Base-by-base conservation (phyloP, 2,888 invertebrate species). In the Napeogenes sylphis region DNA sequence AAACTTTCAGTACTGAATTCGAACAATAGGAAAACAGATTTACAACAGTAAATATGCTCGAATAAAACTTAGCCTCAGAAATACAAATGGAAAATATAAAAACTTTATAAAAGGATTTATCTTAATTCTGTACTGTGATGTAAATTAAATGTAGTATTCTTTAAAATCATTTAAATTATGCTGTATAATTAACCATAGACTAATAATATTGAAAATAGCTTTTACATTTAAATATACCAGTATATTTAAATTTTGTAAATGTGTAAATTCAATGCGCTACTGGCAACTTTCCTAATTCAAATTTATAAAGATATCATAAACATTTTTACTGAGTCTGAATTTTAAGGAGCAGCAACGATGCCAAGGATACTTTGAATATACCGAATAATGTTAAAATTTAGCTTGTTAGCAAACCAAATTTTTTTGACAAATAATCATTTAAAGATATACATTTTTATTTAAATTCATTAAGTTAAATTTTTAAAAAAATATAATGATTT, bases 1-100 rank as follows among this genome's bases (percentile, higher is more conserved):
- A 71, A 66, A 68, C 59, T 70, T 74, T 74, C 66, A 63, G 63
- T 57, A 60, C 70, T 71, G 73, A 74, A 78, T 76, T 67, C 69
- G 71, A 73, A 73, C 70, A 68, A 68, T 70, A 67, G 68, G 62
- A 62, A 70, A 72, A 67, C 68, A 59, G 70, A 67, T 60, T 62
- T 66, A 64, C 58, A 64, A 61, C 61, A 53, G 55, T 58, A 62
- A 62, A 62, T 62, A 58, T 62, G 46, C 58, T 58, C 45, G 32
- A 33, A 13, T 46, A 21, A 38, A 61, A 61, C 62, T 58, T 62
- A 13, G 55, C 30, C 33, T 30, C 12, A 42, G 21, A 62, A 12
- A 57, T 21, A n/a, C 58, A 45, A 62, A 35, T 53, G 57, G 35
- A 61, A 56, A 35, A 38, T 51, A 51, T 30, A 51, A 51, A 10